Evolutionary conservation across 2,113 vertebrate genomes (phyloP).

Genomic region (Urocolius indicus): DNA sequence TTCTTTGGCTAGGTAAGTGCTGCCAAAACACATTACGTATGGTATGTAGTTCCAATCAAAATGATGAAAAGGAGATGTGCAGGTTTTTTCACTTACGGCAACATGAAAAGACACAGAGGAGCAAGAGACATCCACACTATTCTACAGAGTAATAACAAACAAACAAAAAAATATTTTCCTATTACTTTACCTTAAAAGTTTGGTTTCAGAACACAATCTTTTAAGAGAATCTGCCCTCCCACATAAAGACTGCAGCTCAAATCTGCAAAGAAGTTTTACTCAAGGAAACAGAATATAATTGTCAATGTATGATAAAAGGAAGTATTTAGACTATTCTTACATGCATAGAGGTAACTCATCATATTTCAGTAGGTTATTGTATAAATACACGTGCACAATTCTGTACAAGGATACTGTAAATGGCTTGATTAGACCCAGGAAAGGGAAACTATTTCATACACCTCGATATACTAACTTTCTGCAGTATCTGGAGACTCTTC

Average conservation of each 20-base stretch:
- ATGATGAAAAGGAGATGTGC: slow-evolving; percentile 66
- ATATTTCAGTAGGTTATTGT: not conserved
- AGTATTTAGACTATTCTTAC: not conserved
- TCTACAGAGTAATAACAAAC: slow-evolving; percentile 15
- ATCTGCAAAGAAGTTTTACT: not conserved
- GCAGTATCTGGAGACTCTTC: not conserved
- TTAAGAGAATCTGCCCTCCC: not conserved
- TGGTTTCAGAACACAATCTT: not conserved
- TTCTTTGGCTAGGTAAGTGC: slow-evolving; percentile 80
- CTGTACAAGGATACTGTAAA: not conserved
- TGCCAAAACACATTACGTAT: slow-evolving; percentile 77
- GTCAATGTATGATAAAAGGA: not conserved
- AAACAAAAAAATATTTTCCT: not conserved
- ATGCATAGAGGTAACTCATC: not conserved
- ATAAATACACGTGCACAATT: slow-evolving; percentile 13
- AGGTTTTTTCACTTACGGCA: slow-evolving; percentile 39
- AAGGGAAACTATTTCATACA: slow-evolving; percentile 7
- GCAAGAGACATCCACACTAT: not conserved
- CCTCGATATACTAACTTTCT: not conserved
- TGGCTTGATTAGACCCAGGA: not conserved
- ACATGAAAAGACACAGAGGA: slow-evolving; percentile 38
- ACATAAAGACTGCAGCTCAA: not conserved
- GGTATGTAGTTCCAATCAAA: slow-evolving; percentile 76
- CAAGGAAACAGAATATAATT: not conserved
- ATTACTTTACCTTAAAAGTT: not conserved